Evolutionary conservation across 1,140 invertebrate genomes (phyloP).

Genomic region (Tachypleus tridentatus): DNA sequence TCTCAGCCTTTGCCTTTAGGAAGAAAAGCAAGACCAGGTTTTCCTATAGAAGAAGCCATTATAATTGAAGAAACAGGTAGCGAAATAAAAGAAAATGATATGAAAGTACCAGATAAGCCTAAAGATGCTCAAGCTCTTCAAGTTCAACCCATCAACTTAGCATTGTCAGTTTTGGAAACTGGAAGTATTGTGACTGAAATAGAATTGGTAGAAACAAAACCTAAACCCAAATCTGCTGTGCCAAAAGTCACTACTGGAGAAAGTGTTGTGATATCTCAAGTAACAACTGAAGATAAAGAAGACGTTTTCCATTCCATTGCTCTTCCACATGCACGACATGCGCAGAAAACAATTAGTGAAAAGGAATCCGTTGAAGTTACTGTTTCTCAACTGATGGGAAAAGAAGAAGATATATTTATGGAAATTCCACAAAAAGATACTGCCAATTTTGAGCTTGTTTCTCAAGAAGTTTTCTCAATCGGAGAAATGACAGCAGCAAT

Average conservation of each 20-base stretch:
- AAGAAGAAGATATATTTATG: too few relatives aligned
- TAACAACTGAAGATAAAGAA: conserved; percentile 47
- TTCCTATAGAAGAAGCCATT: conserved; percentile 8
- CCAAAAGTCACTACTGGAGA: conserved; percentile 44
- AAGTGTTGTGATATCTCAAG: conserved; percentile 46
- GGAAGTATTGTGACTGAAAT: conserved; percentile 48
- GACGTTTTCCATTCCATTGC: conserved; percentile 33
- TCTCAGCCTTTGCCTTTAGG: conserved; percentile 7
- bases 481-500: too few relatives aligned
- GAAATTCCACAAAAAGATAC: too few relatives aligned
- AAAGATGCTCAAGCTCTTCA: background rate
- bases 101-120: background rate
- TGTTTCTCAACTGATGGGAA: too few relatives aligned
- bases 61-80: conserved; percentile 10
- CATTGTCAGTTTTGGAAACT: conserved; percentile 38
- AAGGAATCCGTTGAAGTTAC: too few relatives aligned
- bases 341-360: too few relatives aligned
- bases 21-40: too few relatives aligned
- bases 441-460: too few relatives aligned
- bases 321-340: too few relatives aligned
- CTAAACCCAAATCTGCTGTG: conserved; percentile 17
- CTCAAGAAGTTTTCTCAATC: too few relatives aligned
- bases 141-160: background rate
- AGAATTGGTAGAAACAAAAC: conserved; percentile 45
- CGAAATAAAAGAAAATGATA: conserved; percentile 11